A percentile compares a stretch with the other conserved stretches of the same genome.
Evolutionary conservation across 2,797 vertebrate species (phyloP).

Genomic region (Sebastes nivosus): DNA sequence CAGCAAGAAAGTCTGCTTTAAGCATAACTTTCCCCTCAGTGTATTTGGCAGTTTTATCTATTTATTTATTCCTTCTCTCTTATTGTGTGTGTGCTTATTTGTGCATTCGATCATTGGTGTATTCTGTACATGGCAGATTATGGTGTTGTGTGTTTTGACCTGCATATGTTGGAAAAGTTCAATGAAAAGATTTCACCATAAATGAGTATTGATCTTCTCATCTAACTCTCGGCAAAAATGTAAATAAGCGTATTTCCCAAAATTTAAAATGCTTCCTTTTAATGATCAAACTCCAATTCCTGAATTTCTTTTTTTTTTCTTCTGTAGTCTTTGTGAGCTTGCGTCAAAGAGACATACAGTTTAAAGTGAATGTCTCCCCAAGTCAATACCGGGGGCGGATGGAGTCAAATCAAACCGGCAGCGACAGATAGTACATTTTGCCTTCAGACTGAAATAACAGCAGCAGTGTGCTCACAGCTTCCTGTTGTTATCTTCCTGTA

Average conservation of each 20-base stretch:
- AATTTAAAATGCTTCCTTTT: neutral
- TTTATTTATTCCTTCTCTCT: neutral
- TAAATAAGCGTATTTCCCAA: neutral
- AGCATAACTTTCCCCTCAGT: neutral
- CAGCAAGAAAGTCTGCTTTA: neutral
- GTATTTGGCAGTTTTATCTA: neutral
- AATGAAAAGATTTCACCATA: neutral
- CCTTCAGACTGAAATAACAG: slow-evolving; percentile 11
- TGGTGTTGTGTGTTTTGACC: neutral
- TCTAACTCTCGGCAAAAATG: neutral
- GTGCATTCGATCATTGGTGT: neutral
- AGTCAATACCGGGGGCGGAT: neutral
- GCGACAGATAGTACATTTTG: neutral
- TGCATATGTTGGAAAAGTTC: neutral
- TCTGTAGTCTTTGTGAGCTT: neutral
- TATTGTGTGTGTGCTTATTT: neutral
- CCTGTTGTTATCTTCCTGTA: slow-evolving; percentile 27
- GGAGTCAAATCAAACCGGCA: neutral
- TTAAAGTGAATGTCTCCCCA: neutral
- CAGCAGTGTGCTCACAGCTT: slow-evolving; percentile 14
- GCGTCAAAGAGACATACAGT: neutral
- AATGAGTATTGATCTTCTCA: neutral
- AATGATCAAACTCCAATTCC: neutral
- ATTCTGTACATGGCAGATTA: neutral
- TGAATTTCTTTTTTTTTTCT: neutral